phyloP scores from a whole-genome alignment of 2,797 vertebrate genomes.

The Tiaroga cobitis region DNA sequence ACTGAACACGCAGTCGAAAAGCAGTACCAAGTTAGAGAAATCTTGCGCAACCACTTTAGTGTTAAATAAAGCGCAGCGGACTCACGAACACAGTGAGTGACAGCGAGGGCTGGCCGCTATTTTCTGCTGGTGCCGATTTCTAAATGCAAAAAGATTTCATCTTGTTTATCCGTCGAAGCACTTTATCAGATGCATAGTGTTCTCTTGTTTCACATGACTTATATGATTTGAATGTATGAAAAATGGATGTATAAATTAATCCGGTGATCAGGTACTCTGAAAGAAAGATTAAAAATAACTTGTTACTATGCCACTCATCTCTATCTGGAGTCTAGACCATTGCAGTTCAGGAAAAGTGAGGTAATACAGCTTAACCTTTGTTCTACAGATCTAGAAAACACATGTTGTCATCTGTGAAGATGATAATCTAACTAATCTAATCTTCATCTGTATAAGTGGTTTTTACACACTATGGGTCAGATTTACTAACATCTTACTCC shows the following conservation, averaged over 20 bases:
- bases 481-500: background rate
- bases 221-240: background rate
- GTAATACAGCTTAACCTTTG: conserved; percentile 66
- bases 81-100: conserved; percentile 42
- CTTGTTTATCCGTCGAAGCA: background rate
- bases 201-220: background rate
- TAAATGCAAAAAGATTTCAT: background rate
- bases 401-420: conserved; percentile 16
- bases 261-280: background rate
- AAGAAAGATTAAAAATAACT: conserved; percentile 46
- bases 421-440: background rate
- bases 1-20: background rate
- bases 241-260: background rate
- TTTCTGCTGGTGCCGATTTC: conserved; percentile 41
- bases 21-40: conserved; percentile 15
- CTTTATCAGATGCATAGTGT: too few relatives aligned
- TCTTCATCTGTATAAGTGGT: background rate
- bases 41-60: conserved; percentile 10
- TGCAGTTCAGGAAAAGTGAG: conserved; percentile 51
- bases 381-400: conserved; percentile 33
- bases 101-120: conserved; percentile 54
- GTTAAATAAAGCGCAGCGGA: conserved; percentile 19
- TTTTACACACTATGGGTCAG: background rate
- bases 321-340: conserved; percentile 30
- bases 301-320: conserved; percentile 38